Evolutionary conservation across 2,888 invertebrate genomes (phyloP), one percentile per base, ranked within the genome.

Genomic region (Pristionchus fissidentatus): DNA sequence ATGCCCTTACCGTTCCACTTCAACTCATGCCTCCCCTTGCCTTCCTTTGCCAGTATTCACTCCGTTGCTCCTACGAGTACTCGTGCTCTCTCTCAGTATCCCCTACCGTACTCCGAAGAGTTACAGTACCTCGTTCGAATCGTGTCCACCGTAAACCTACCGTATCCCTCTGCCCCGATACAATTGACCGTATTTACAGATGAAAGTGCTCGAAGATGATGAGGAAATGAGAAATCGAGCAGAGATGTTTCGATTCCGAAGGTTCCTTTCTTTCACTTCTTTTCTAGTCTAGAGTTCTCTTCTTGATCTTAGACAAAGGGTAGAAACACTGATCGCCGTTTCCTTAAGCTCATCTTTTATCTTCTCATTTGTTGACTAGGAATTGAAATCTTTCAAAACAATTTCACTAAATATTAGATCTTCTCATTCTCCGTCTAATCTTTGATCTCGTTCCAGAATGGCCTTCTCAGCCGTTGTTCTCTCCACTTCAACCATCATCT

Each of bases 391-490:
- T 49, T 13, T 49, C 13, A 49, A 49, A 19, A 49, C 13, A 49
- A 19, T 49, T 19, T 49, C 13, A 49, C 49, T 13, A 49, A 49
- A 49, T 49, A 49, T 49, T 49, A 49, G 49, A 19, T 13, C 49
- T 49, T 10, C 10, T 13, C 10, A 10, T 49, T 13, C 49, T 49
- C 13, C 13, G 49, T 19, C 13, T n/a, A 41, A 70, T 41, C 70
- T 41, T 43, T 70, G 38, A 41, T 43, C 70, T 43, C 70, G 49
- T 77, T 2, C 15, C 41, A 79, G 79, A 35, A 41, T 41, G 26
- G 91, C 91, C 26, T 92, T 92, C 85, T 84, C 89, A 26, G 89
- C 92, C 0, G 91, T 92, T 32, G 90, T 90, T 10, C 84, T 92
- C 38, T 91, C 91, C 35, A 92, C 92, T 15, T 89, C 90, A 55